Base-by-base conservation (phyloP, 2,888 invertebrate genomes). In the Meta bourneti region DNA sequence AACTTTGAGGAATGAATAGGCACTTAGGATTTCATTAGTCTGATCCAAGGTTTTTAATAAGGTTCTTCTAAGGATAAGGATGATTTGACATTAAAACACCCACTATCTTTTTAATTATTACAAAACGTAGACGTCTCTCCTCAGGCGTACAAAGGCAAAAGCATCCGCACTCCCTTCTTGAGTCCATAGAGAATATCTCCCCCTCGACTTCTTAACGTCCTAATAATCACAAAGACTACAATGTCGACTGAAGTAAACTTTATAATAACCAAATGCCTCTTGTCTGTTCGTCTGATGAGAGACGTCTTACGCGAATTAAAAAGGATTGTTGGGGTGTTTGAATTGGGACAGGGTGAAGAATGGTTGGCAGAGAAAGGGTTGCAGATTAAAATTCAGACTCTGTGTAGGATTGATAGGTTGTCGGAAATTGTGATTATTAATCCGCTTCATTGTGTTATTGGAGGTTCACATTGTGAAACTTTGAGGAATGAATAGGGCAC, bases 251-350 rank as follows among this genome's bases (percentile, higher is more conserved):
- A 54, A 71, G 52, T 75, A 49, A 83, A 90, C 90, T 85, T 85
- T 90, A 90, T 85, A 90, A 90, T 90, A 90, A 90, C 84, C 69
- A 72, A n/a, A n/a, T n/a, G n/a, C n/a, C 74, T 84, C 75, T 84
- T 84, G 84, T 86, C 51, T n/a, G n/a, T 7, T 20, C 51, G 74
- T 54, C 20, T 86, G 77, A 69, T 51, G 87, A 34, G 70, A 74
- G 52, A 11, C 72, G 54, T 72, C 49, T 49, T 69, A 80, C 34
- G 77, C 49, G 69, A 75, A 54, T 86, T 86, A 70, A 34, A n/a
- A 34, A 70, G 70, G 48, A 77, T 77, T 86, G 84, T 78, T 86
- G 51, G n/a, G n/a, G 69, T 77, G 70, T 78, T 86, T 78, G 78
- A 78, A 86, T 86, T 86, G 84, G 75, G 71, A 52, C 48, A 49